Conservation (phyloP, 2,113 vertebrate genomes). For the Hystrix brachyura region DNA sequence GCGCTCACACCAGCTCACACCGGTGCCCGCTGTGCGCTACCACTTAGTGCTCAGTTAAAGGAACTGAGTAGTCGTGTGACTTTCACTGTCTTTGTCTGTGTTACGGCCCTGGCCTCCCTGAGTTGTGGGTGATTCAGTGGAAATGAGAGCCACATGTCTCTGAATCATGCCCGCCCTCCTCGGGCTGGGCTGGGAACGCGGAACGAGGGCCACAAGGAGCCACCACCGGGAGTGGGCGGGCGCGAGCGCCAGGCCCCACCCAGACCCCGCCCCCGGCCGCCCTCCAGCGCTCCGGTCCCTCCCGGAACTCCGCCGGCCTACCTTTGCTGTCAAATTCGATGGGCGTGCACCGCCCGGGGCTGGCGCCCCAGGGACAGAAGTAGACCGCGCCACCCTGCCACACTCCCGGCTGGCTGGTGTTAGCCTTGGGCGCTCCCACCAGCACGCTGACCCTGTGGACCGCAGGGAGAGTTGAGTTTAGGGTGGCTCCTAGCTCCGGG, state of each 20-base stretch:
- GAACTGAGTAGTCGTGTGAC: conserved; percentile 11
- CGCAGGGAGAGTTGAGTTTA: conserved; percentile 22
- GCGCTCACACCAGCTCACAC: neutral
- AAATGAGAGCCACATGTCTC: conserved; percentile 86
- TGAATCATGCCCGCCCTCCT: conserved; percentile 83
- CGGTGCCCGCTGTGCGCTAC: neutral
- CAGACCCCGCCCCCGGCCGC: neutral
- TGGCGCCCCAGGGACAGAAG: conserved; percentile 92
- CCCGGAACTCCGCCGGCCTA: neutral
- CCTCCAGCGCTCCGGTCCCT: neutral
- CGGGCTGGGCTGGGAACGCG: conserved; percentile 76
- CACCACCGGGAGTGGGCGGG: neutral
- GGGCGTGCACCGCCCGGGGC: conserved; percentile 81
- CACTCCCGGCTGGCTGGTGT: conserved; percentile 90
- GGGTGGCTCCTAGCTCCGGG: neutral
- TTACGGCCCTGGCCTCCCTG: conserved; percentile 70
- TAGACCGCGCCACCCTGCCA: conserved; percentile 94
- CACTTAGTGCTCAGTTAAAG: conserved; percentile 44
- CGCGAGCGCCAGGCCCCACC: neutral
- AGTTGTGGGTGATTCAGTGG: conserved; percentile 84
- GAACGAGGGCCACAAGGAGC: conserved; percentile 68
- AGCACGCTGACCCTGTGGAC: conserved; percentile 92
- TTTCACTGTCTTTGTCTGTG: conserved; percentile 69
- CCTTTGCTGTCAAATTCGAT: conserved; percentile 93
- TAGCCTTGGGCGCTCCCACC: conserved; percentile 94